Evolutionary conservation across 2,888 invertebrate species (phyloP).

Genomic region (Nemurella pictetii): DNA sequence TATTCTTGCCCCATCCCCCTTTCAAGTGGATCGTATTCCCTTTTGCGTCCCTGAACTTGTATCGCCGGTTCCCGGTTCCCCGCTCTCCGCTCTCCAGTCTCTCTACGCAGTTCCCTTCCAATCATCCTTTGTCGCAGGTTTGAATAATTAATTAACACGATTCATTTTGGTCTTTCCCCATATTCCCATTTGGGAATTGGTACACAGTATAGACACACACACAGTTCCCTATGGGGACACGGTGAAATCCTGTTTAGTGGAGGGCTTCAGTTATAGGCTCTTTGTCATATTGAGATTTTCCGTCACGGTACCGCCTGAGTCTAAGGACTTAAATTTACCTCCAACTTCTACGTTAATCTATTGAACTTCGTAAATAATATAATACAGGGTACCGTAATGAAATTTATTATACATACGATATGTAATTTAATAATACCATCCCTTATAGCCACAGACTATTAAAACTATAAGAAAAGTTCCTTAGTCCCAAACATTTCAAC

Average conservation of each 20-base stretch:
- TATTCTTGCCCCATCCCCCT: neutral
- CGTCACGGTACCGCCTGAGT: neutral
- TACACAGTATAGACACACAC: neutral
- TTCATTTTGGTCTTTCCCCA: constrained; percentile 25
- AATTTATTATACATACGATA: neutral
- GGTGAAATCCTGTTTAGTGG: constrained; percentile 9
- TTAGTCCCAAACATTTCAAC: too few relatives aligned
- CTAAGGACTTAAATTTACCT: neutral
- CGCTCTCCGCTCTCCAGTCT: neutral
- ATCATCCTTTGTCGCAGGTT: constrained; percentile 32
- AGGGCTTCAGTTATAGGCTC: neutral
- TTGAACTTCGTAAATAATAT: neutral
- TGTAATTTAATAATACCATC: neutral
- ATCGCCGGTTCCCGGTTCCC: neutral
- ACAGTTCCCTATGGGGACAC: neutral
- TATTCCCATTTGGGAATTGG: constrained; percentile 25
- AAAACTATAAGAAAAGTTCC: too few relatives aligned
- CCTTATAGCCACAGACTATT: neutral
- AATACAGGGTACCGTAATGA: neutral
- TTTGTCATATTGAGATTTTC: constrained; percentile 13
- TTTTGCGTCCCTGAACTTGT: neutral
- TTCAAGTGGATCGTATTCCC: constrained; percentile 3
- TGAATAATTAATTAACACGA: constrained; percentile 33
- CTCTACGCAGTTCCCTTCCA: constrained; percentile 3
- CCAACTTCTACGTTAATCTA: neutral